Evolutionary conservation across 1,140 invertebrate genomes (phyloP).

Genomic region (Pseudachorutes palmiensis): DNA sequence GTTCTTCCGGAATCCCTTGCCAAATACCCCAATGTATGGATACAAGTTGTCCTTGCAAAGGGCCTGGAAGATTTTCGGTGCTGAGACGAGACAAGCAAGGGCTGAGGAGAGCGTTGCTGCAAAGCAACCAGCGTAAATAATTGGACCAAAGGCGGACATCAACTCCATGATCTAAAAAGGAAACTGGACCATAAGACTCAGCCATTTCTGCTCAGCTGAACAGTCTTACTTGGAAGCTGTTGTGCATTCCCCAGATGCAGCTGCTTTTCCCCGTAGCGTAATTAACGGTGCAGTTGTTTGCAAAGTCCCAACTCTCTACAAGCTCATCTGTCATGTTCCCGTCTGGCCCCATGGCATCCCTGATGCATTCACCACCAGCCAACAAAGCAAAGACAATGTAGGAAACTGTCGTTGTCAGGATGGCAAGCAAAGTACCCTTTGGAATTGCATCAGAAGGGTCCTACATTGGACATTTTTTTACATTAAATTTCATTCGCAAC

Average conservation of each 20-base stretch:
- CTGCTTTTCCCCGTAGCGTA: slow-evolving; percentile 44
- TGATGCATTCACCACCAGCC: slow-evolving; percentile 60
- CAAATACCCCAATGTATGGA: slow-evolving; percentile 85
- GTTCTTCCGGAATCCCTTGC: slow-evolving; percentile 79
- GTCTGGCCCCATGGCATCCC: slow-evolving; percentile 64
- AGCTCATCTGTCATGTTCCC: slow-evolving; percentile 44
- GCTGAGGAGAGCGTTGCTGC: slow-evolving; percentile 90
- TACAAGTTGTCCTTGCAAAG: slow-evolving; percentile 93
- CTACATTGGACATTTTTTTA: slow-evolving; percentile 45
- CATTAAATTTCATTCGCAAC: neutral
- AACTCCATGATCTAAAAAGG: slow-evolving; percentile 77
- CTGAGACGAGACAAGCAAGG: slow-evolving; percentile 87
- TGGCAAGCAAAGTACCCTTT: slow-evolving; percentile 78
- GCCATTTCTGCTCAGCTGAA: no score
- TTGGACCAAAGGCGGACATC: slow-evolving; percentile 75
- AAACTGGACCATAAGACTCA: no score
- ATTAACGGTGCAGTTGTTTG: slow-evolving; percentile 23
- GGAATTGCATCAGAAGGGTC: slow-evolving; percentile 84
- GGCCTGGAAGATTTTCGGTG: slow-evolving; percentile 90
- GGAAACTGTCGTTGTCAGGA: slow-evolving; percentile 70
- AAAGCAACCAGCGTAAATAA: slow-evolving; percentile 72
- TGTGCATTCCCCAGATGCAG: slow-evolving; percentile 66
- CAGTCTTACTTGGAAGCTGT: slow-evolving; percentile 64
- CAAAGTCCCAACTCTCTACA: slow-evolving; percentile 26
- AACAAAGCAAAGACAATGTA: slow-evolving; percentile 75